phyloP scores from a whole-genome alignment of 2,888 invertebrate species.

The Dasypolia templi region DNA sequence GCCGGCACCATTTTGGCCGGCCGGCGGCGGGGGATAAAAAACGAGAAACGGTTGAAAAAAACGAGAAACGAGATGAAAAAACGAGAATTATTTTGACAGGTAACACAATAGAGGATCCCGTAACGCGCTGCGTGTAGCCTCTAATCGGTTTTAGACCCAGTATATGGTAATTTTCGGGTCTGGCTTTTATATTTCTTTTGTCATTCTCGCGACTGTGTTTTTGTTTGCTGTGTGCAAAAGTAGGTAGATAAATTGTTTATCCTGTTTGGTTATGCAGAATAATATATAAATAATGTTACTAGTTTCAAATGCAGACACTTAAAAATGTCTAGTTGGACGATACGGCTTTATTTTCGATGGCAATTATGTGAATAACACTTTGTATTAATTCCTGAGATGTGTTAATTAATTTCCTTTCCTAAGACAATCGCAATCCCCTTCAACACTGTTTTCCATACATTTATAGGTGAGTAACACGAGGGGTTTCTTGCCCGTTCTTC shows the following conservation, averaged over 20 bases:
- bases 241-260: not conserved
- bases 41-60: slow-evolving; percentile 71
- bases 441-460: too few relatives aligned
- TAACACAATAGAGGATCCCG: slow-evolving; percentile 80
- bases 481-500: too few relatives aligned
- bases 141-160: slow-evolving; percentile 66
- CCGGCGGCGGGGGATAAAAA: slow-evolving; percentile 64
- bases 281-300: not conserved
- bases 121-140: slow-evolving; percentile 75
- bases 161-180: slow-evolving; percentile 60
- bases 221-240: slow-evolving; percentile 6
- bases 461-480: too few relatives aligned
- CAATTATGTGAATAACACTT: slow-evolving; percentile 2
- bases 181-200: slow-evolving; percentile 33
- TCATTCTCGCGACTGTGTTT: slow-evolving; percentile 20
- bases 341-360: slow-evolving; percentile 16
- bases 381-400: slow-evolving; percentile 10
- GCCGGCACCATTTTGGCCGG: slow-evolving; percentile 63
- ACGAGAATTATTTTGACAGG: slow-evolving; percentile 86
- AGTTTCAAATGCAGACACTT: slow-evolving; percentile 21
- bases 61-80: slow-evolving; percentile 71
- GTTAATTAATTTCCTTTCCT: slow-evolving; percentile 18
- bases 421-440: too few relatives aligned
- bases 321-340: slow-evolving; percentile 14
- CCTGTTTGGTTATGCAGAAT: not conserved